Evolutionary conservation across 2,797 vertebrate species (phyloP), one percentile per base, ranked within the genome.

Genomic region (Phaenicophaeus curvirostris): DNA sequence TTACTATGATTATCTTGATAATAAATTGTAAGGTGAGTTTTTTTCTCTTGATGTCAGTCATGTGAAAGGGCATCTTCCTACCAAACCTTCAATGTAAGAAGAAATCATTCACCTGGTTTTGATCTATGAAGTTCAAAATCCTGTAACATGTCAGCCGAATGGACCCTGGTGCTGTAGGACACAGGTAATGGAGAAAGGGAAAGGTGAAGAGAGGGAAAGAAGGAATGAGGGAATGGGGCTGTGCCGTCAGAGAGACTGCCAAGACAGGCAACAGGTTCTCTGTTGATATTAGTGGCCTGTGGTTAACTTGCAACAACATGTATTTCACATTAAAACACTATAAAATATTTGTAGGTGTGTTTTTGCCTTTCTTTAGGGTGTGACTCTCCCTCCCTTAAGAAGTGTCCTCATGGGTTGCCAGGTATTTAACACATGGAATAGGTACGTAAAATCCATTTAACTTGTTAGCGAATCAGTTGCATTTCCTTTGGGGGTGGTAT

Each of bases 361-460:
- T 87, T 85, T 37, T 76, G 67, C 39, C 59, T 76, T 44, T 44
- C 67, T 91, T 68, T 72, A 89, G 90, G 94, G 84, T 74, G 89
- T 65, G 71, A 85, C 67, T 71, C 59, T 61, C 50, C 67, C n/a
- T 80, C 50, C 54, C 77, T 41, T 1, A 51, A 93, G 94, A 81
- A 63, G 11, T 1, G 42, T 71, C 67, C 90, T 82, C 0, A 3
- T 59, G 82, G 78, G 74, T 39, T 88, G 27, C 46, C 76, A 90
- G 87, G 91, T 95, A 83, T 96, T 92, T 88, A 92, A 72, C 61
- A 39, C 1, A 1, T 81, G 81, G 74, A 88, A 68, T 28, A 73
- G 48, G 87, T 92, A 80, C 89, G 87, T 44, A 80, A 95, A 96
- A 95, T 83, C 92, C 85, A 91, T 94, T 95, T 94, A 91, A 37